Conservation (phyloP, 2,797 vertebrate species). For the Lutjanus argentimaculatus region DNA sequence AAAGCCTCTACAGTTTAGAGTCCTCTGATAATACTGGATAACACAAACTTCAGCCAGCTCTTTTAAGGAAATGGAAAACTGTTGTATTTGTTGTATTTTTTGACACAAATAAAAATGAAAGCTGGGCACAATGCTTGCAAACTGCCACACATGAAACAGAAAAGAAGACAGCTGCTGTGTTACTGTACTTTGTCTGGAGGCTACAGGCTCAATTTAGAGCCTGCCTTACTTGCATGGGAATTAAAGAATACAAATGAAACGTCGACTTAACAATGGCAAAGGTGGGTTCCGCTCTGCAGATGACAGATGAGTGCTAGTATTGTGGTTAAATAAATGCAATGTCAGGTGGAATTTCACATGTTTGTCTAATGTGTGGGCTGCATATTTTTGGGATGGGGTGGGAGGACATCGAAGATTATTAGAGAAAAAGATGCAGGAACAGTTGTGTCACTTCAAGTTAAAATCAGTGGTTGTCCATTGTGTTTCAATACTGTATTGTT, state of each 20-base stretch:
- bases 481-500: slow-evolving; percentile 16
- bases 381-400: background rate
- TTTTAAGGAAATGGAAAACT: slow-evolving; percentile 26
- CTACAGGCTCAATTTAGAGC: slow-evolving; percentile 50
- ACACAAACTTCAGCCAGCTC: slow-evolving; percentile 18
- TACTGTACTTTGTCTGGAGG: slow-evolving; percentile 53
- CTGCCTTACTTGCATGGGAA: slow-evolving; percentile 49
- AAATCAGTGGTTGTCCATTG: slow-evolving; percentile 24
- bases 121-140: slow-evolving; percentile 27
- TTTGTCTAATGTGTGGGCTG: slow-evolving; percentile 25
- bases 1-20: slow-evolving; percentile 5
- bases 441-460: slow-evolving; percentile 17
- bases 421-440: slow-evolving; percentile 3
- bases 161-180: slow-evolving; percentile 45
- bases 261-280: slow-evolving; percentile 39
- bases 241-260: slow-evolving; percentile 60
- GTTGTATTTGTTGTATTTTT: slow-evolving; percentile 13
- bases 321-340: slow-evolving; percentile 37
- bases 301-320: slow-evolving; percentile 1
- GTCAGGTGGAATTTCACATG: slow-evolving; percentile 42
- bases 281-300: slow-evolving; percentile 34
- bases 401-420: slow-evolving; percentile 17
- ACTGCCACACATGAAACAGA: slow-evolving; percentile 52
- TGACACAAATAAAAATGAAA: slow-evolving; percentile 55
- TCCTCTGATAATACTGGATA: slow-evolving; percentile 14